A percentile compares a stretch with the other conserved stretches of the same genome.
Evolutionary conservation across 2,888 invertebrate genomes (phyloP).

Genomic region (Nymphalis urticae): DNA sequence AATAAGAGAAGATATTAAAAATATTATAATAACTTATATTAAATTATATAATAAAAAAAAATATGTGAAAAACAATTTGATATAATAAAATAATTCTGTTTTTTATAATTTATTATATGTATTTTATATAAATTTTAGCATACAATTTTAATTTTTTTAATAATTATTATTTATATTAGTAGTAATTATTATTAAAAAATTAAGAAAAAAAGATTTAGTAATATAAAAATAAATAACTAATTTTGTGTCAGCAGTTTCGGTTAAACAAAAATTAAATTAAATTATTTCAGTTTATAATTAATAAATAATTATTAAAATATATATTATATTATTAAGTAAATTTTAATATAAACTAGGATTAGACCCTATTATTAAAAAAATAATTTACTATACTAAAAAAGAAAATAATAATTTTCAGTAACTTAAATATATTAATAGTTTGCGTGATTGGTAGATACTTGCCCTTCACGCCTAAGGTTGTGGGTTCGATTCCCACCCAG

Average conservation of each 20-base stretch:
- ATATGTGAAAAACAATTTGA: constrained; percentile 47
- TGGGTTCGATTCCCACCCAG: no score
- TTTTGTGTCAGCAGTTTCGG: constrained; percentile 87
- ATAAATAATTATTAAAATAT: constrained; percentile 51
- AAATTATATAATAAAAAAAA: constrained; percentile 49
- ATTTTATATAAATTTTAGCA: no score
- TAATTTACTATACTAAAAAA: no score
- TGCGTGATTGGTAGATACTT: no score
- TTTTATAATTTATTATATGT: constrained; percentile 72
- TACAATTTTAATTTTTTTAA: constrained; percentile 61
- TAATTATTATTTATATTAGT: constrained; percentile 48
- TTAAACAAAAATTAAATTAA: constrained; percentile 83
- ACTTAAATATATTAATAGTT: no score
- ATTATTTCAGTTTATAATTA: constrained; percentile 61
- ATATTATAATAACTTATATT: constrained; percentile 18
- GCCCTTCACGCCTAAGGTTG: no score
- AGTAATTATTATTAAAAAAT: constrained; percentile 51
- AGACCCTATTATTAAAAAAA: no score
- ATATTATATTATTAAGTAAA: constrained; percentile 76
- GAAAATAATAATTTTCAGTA: no score
- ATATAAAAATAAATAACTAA: constrained; percentile 81
- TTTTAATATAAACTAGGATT: no score
- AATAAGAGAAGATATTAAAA: constrained; percentile 9
- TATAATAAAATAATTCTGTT: constrained; percentile 75
- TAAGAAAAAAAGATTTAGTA: constrained; percentile 83